Evolutionary conservation across 2,113 vertebrate species (phyloP).

Genomic region (Chaenogobius annularis): DNA sequence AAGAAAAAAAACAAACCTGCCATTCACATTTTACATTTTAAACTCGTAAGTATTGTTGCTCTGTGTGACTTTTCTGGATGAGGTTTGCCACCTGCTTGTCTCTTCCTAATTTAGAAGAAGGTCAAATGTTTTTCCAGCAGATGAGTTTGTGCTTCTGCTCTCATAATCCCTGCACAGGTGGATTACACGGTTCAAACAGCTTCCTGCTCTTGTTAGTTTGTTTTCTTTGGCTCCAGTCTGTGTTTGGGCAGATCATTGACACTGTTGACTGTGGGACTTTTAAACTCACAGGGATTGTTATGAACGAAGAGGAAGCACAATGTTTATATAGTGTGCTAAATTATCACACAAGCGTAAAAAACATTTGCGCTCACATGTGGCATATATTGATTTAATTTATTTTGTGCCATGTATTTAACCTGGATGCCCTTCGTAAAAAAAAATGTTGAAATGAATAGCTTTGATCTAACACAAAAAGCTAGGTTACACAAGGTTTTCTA

Average conservation of each 20-base stretch:
- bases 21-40: too few relatives aligned
- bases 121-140: not conserved
- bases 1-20: too few relatives aligned
- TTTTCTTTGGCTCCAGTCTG: constrained; percentile 13
- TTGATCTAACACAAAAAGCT: too few relatives aligned
- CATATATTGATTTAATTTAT: too few relatives aligned
- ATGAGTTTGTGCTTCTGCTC: constrained; percentile 16
- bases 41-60: too few relatives aligned
- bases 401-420: too few relatives aligned
- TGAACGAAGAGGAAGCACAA: not conserved
- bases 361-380: not conserved
- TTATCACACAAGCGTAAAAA: not conserved
- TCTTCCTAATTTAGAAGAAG: not conserved
- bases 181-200: constrained; percentile 27
- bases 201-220: not conserved
- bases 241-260: constrained; percentile 23
- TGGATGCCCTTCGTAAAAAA: too few relatives aligned
- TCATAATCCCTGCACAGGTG: constrained; percentile 36
- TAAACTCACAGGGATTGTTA: not conserved
- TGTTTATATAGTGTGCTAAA: not conserved
- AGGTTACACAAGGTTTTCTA: too few relatives aligned
- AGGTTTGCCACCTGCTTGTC: too few relatives aligned
- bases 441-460: too few relatives aligned
- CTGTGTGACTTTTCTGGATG: too few relatives aligned
- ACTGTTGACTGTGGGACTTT: constrained; percentile 18